Percentiles rank a stretch among this genome's conserved stretches.
Evolutionary conservation across 2,888 invertebrate genomes (phyloP).

Genomic region (Patella ulyssiponensis): DNA sequence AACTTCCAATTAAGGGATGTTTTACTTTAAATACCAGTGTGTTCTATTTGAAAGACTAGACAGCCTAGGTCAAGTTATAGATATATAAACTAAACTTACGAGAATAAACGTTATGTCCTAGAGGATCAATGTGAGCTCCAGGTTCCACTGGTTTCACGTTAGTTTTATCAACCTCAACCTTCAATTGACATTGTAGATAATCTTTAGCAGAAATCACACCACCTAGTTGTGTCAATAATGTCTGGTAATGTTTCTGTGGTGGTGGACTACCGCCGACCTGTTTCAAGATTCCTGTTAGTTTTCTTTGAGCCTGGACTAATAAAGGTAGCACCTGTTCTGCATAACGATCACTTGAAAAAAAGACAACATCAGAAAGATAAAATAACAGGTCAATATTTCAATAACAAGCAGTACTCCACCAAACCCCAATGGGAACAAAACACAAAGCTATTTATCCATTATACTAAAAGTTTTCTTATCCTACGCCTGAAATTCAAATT

Average conservation of each 20-base stretch:
- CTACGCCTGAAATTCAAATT: no score
- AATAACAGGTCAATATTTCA: neutral
- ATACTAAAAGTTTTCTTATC: no score
- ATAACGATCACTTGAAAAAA: constrained; percentile 64
- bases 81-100: constrained; percentile 43
- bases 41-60: no score
- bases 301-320: constrained; percentile 67
- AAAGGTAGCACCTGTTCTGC: constrained; percentile 69
- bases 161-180: constrained; percentile 48
- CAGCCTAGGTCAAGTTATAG: no score
- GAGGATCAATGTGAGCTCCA: constrained; percentile 66
- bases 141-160: constrained; percentile 44
- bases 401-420: no score
- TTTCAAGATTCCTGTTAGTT: constrained; percentile 55
- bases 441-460: no score
- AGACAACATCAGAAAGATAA: neutral
- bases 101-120: constrained; percentile 62
- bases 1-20: no score
- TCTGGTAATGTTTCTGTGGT: constrained; percentile 65
- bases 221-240: constrained; percentile 53
- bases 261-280: constrained; percentile 54
- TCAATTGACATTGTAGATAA: constrained; percentile 64
- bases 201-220: constrained; percentile 58
- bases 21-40: no score
- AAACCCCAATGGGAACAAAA: no score